Evolutionary conservation across 30 jellyfish, hydroid and myxozoan genomes (phyloP).

Genomic region (Catostylus mosaicus): DNA sequence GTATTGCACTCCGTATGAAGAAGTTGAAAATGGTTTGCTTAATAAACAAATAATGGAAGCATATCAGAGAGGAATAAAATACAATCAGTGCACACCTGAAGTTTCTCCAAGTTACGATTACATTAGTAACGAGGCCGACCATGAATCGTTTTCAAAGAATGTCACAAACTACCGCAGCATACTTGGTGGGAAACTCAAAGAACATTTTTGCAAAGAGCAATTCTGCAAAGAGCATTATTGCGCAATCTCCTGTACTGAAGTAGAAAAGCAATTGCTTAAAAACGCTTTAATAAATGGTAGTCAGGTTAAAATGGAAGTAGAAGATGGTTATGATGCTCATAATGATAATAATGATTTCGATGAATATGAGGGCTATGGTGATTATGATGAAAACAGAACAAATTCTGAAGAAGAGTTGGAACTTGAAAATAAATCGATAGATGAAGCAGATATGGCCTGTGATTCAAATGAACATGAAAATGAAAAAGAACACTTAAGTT

Average conservation of each 20-base stretch:
- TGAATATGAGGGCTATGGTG: background rate
- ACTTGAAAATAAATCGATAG: no score
- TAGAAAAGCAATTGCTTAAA: background rate
- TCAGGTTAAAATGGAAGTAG: background rate
- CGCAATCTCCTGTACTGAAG: background rate
- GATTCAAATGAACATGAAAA: background rate
- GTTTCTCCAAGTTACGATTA: background rate
- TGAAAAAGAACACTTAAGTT: slow-evolving; percentile 13
- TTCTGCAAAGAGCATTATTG: background rate
- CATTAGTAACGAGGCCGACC: background rate
- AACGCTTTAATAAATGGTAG: background rate
- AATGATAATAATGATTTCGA: background rate
- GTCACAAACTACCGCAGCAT: background rate
- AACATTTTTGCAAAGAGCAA: background rate
- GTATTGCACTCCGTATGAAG: background rate
- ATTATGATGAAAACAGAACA: background rate
- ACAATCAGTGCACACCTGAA: background rate
- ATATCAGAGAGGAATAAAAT: background rate
- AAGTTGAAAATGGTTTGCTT: background rate
- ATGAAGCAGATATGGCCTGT: background rate
- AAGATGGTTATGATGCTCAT: background rate
- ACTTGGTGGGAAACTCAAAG: background rate
- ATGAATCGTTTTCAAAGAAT: background rate
- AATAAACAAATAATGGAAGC: background rate
- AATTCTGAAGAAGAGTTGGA: background rate